Base-by-base conservation (phyloP, 1,140 invertebrate genomes). In the Meloidogyne hapla region DNA sequence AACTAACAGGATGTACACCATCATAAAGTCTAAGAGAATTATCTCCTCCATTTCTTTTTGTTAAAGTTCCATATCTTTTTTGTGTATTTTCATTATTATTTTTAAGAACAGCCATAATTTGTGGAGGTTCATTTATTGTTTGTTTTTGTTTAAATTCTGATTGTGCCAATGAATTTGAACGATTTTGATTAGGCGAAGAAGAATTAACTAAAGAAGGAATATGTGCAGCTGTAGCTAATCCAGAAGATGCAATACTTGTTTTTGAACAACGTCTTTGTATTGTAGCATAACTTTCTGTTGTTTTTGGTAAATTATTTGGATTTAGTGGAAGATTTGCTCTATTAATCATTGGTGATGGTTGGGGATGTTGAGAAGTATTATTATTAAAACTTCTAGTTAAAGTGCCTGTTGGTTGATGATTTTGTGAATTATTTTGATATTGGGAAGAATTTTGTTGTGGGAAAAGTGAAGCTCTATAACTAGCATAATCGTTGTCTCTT, bases 201-300 rank as follows among this genome's bases (percentile, higher is more conserved):
- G 70, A 64, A 61, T 4, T 56, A 56, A 56, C n/a, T 56, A 56
- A 56, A 1, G 70, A 73, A 28, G 70, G 56, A 61, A 64, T 26
- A 28, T n/a, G 48, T 23, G 9, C 26, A 40, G 64, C 64, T 38
- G 25, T 45, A 23, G 68, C 26, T 18, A 69, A 23, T 23, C 18
- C 68, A 25, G 70, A 73, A 21, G 56, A 56, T 8, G 48, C 21
- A 25, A 73, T 64, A 33, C 70, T 73, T 21, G 70, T 63, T 23
- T 73, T 73, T 63, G 70, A 73, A 33, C 45, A 73, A 0, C 70
- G 48, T 25, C 70, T 61, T 25, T 64, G 15, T 40, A 73, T 73
- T 61, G 70, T 73, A 28, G 70, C 70, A 21, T 73, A 73, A 33
- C 48, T 73, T 62, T 73, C 70, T 64, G 56, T 18, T 12, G 40